Evolutionary conservation across 1,140 invertebrate species (phyloP).

Genomic region (Aleiodes sp.): DNA sequence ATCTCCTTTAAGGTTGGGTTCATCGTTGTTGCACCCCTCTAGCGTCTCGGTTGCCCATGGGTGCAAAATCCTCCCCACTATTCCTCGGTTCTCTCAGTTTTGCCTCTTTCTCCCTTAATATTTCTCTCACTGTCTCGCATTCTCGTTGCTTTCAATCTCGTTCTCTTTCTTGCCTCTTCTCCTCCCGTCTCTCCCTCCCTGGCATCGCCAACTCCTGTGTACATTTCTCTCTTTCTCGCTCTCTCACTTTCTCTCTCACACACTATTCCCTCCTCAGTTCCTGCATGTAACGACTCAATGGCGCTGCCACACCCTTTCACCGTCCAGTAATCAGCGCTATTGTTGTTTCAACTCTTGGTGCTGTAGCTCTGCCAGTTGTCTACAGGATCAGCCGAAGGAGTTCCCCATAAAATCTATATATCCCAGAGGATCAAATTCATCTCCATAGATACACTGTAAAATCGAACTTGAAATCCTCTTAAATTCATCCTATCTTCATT

Average conservation of each 20-base stretch:
- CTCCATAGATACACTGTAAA: too few relatives aligned
- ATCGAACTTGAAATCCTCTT: too few relatives aligned
- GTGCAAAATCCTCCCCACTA: slow-evolving; percentile 42
- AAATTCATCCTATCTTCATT: background rate
- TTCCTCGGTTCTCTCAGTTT: slow-evolving; percentile 39
- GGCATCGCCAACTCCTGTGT: slow-evolving; percentile 38
- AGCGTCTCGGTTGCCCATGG: slow-evolving; percentile 44
- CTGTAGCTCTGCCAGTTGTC: background rate
- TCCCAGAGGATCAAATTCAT: background rate
- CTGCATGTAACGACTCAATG: slow-evolving; percentile 65
- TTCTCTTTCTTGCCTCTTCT: background rate
- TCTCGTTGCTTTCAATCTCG: background rate
- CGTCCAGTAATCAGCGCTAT: slow-evolving; percentile 65
- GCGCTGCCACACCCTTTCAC: slow-evolving; percentile 65
- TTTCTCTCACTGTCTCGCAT: slow-evolving; percentile 3
- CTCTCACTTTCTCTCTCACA: slow-evolving; percentile 48
- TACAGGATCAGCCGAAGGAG: background rate
- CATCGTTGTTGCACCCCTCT: slow-evolving; percentile 58
- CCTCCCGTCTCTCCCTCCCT: slow-evolving; percentile 33
- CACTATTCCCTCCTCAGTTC: slow-evolving; percentile 42
- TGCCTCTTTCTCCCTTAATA: slow-evolving; percentile 36
- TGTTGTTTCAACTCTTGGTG: slow-evolving; percentile 58
- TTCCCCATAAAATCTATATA: background rate
- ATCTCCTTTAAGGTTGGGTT: slow-evolving; percentile 64
- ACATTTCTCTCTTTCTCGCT: slow-evolving; percentile 43